Conservation (phyloP, 2,797 vertebrate species). For the Semotilus atromaculatus region DNA sequence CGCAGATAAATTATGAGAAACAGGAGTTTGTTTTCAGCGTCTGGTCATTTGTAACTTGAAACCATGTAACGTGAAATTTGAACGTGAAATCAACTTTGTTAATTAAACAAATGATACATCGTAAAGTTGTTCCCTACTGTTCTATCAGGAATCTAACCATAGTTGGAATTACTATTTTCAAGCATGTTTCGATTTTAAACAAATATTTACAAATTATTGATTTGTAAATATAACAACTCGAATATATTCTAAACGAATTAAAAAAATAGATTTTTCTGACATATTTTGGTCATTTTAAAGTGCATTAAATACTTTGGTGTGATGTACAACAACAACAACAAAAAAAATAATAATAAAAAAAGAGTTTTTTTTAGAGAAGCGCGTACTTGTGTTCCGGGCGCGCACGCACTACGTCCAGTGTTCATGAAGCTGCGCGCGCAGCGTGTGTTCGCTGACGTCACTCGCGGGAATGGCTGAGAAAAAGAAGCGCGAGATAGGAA, state of each 20-base stretch:
- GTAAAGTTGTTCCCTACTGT: too few relatives aligned
- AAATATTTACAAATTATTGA: not conserved
- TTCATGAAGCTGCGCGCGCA: slow-evolving; percentile 57
- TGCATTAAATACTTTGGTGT: not conserved
- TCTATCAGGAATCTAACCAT: not conserved
- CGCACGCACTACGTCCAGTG: not conserved
- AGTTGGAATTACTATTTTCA: not conserved
- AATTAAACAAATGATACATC: too few relatives aligned
- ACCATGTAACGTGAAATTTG: not conserved
- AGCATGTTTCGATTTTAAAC: not conserved
- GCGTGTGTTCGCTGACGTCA: slow-evolving; percentile 67
- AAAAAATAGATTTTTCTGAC: not conserved
- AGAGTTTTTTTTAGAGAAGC: not conserved
- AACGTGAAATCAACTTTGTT: not conserved
- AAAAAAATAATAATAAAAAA: not conserved
- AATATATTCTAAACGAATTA: not conserved
- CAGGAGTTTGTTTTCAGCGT: too few relatives aligned
- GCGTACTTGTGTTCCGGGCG: not conserved
- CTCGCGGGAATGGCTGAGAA: slow-evolving; percentile 25
- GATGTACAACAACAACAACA: too few relatives aligned
- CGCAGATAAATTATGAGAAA: not conserved
- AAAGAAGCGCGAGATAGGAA: slow-evolving; percentile 82
- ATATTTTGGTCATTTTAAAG: not conserved
- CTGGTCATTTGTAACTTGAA: not conserved
- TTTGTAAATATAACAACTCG: not conserved